Evolutionary conservation across 2,888 invertebrate genomes (phyloP).

Genomic region (Gonocerus acuteangulatus): DNA sequence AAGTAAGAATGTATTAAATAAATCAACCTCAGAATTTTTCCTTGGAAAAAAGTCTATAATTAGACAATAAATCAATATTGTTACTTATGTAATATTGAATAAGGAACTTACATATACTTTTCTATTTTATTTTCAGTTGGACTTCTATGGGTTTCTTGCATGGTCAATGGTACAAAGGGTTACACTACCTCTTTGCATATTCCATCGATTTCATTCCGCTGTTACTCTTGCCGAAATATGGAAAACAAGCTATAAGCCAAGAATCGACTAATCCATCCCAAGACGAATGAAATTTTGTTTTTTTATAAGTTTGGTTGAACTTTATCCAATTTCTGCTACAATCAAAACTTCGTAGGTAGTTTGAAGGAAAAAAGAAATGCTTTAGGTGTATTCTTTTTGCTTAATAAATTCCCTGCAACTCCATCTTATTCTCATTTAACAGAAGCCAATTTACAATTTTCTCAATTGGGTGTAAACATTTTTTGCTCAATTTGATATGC

Average conservation of each 20-base stretch:
- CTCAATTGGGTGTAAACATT: neutral
- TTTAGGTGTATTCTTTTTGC: slow-evolving; percentile 20
- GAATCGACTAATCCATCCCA: slow-evolving; percentile 53
- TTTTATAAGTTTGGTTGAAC: slow-evolving; percentile 1
- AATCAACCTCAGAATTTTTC: too few relatives aligned
- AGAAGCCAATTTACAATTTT: slow-evolving; percentile 22
- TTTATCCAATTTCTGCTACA: slow-evolving; percentile 24
- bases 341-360: slow-evolving; percentile 20
- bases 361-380: slow-evolving; percentile 7
- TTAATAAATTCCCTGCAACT: slow-evolving; percentile 11
- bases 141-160: slow-evolving; percentile 85
- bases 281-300: neutral
- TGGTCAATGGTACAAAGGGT: slow-evolving; percentile 91
- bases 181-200: slow-evolving; percentile 88
- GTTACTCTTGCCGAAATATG: slow-evolving; percentile 91
- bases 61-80: too few relatives aligned
- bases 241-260: slow-evolving; percentile 90
- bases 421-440: neutral
- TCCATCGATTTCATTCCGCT: slow-evolving; percentile 92
- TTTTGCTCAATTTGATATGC: neutral
- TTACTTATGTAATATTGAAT: too few relatives aligned
- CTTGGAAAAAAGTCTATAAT: too few relatives aligned
- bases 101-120: too few relatives aligned
- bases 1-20: too few relatives aligned
- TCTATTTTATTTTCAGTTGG: slow-evolving; percentile 59